A percentile compares a stretch with the other conserved stretches of the same genome.
Evolutionary conservation across 2,797 vertebrate genomes (phyloP).

Genomic region (Brachyrhaphis roseni): DNA sequence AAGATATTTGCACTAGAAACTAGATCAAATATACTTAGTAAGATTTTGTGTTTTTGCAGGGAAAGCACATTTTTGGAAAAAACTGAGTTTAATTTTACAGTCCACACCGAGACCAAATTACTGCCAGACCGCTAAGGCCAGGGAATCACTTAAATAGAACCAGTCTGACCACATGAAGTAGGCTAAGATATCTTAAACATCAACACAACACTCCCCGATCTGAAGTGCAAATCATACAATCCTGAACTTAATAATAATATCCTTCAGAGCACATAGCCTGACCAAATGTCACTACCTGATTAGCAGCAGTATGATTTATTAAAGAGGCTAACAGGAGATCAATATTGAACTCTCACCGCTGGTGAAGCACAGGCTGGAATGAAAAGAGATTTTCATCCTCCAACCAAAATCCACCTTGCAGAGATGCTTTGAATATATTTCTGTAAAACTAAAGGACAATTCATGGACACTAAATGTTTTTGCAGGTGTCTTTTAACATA

Average conservation of each 20-base stretch:
- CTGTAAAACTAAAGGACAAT: background rate
- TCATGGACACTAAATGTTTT: background rate
- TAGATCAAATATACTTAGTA: too few species aligned
- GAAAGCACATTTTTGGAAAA: background rate
- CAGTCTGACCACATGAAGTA: background rate
- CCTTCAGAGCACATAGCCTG: background rate
- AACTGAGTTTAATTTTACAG: background rate
- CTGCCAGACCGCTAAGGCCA: background rate
- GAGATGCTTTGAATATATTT: background rate
- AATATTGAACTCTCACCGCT: background rate
- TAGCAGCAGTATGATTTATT: slow-evolving; percentile 13
- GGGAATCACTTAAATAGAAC: background rate
- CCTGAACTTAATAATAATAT: background rate
- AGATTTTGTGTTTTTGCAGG: too few species aligned
- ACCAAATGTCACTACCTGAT: background rate
- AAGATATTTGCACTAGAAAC: too few species aligned
- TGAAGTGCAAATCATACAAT: background rate
- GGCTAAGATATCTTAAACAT: background rate
- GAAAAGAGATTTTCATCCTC: background rate
- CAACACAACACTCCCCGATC: background rate
- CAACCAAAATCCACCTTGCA: background rate
- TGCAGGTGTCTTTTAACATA: background rate
- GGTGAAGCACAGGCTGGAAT: background rate
- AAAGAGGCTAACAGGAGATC: slow-evolving; percentile 1
- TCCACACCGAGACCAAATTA: background rate